Conservation (phyloP, 1,140 invertebrate genomes). For the Drosophila burlai region DNA sequence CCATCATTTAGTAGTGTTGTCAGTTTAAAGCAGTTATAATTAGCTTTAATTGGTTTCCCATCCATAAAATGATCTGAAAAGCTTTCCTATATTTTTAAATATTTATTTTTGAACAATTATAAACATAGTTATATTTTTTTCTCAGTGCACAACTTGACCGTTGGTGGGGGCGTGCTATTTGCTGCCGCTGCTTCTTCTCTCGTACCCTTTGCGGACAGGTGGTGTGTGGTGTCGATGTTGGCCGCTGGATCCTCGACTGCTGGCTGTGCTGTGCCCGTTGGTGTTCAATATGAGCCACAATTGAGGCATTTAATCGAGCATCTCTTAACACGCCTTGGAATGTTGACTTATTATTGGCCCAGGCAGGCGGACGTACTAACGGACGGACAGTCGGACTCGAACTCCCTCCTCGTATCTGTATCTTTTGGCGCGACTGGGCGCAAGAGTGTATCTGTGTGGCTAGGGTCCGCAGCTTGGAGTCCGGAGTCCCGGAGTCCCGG, state of each 20-base stretch:
- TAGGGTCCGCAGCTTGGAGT: slow-evolving; percentile 1
- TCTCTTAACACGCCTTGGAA: slow-evolving; percentile 84
- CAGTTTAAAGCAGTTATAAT: neutral
- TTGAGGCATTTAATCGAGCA: slow-evolving; percentile 84
- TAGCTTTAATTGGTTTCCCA: too few species aligned
- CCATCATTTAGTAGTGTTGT: too few species aligned
- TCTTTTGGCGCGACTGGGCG: slow-evolving; percentile 25
- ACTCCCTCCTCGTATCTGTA: slow-evolving; percentile 31
- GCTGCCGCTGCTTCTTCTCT: slow-evolving; percentile 54
- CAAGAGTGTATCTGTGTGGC: slow-evolving; percentile 11
- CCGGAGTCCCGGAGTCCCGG: slow-evolving; percentile 9
- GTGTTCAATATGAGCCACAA: slow-evolving; percentile 84
- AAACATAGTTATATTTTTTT: neutral
- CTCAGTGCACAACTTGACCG: slow-evolving; percentile 61
- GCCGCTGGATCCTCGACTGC: slow-evolving; percentile 52
- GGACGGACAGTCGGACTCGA: slow-evolving; percentile 17
- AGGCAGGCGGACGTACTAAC: slow-evolving; percentile 50
- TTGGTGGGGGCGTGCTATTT: slow-evolving; percentile 82
- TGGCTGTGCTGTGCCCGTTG: slow-evolving; percentile 59
- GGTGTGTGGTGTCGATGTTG: slow-evolving; percentile 82
- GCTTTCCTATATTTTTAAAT: neutral
- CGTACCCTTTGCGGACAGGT: slow-evolving; percentile 68
- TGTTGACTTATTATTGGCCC: slow-evolving; percentile 83
- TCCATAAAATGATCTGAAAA: neutral
- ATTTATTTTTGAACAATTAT: neutral